These are phyloP conservation scores for Varecia variegata DNA, from an alignment of 2,797 vertebrate species.

Conservation along the genomic window DNA sequence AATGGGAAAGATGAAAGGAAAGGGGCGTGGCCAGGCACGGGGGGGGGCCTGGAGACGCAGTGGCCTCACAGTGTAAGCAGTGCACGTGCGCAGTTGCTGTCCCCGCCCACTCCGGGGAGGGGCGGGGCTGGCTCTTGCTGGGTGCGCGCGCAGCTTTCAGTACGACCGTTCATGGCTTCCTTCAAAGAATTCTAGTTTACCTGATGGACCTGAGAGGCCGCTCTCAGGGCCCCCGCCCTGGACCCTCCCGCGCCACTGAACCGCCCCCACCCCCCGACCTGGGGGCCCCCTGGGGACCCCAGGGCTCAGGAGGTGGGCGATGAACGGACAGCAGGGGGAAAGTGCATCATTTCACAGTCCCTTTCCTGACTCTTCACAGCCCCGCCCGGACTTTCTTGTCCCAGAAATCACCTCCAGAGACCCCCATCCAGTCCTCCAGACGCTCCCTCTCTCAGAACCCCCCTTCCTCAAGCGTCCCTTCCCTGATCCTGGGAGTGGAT, in stretches of 20 bases:
- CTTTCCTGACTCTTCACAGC: neutral
- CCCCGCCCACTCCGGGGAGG: neutral
- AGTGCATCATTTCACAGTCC: neutral
- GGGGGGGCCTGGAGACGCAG: accelerated
- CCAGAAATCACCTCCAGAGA: neutral
- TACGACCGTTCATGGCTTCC: accelerated
- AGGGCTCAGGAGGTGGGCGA: conserved; percentile 67
- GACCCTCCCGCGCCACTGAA: neutral
- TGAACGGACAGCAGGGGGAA: neutral
- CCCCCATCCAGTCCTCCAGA: neutral
- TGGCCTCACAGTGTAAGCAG: neutral
- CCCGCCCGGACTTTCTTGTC: neutral
- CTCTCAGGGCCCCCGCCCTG: neutral
- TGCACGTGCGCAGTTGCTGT: neutral
- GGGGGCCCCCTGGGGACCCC: conserved; percentile 67
- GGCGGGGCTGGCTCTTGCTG: accelerated
- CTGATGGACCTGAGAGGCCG: accelerated
- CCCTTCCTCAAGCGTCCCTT: neutral
- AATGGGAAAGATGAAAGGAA: accelerated
- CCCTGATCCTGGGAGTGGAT: neutral
- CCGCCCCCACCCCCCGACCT: neutral
- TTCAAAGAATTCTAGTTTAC: accelerated
- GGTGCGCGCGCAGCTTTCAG: neutral
- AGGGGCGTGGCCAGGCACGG: neutral
- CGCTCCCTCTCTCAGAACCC: neutral